Evolutionary conservation across 2,797 vertebrate species (phyloP), one percentile per base, ranked within the genome.

Genomic region (Acanthis flammea): DNA sequence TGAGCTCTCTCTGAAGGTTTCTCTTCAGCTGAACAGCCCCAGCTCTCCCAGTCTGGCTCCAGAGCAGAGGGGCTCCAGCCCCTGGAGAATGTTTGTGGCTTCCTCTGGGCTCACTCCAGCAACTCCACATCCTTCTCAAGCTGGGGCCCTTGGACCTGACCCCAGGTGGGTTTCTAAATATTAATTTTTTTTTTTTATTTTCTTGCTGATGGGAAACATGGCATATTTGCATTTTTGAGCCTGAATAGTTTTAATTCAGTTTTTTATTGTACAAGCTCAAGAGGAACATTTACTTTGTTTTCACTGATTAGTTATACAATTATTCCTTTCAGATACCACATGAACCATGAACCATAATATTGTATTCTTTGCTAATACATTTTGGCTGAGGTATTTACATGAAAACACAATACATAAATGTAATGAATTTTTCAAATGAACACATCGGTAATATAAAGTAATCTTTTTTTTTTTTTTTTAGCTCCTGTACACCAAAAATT

Each of bases 271-370:
- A 96, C 92, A 97, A 97, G 94, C 97, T 97, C 95, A 95, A 97
- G 95, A 98, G 97, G 97, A 98, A 97, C 97, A 97, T 98, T 98
- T 97, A 96, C 97, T 98, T 98, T 98, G 97, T 98, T 98, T 98
- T 98, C 97, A 96, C 96, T 97, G 97, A 98, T 98, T 97, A 97
- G 97, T 98, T 98, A 98, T 97, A 97, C 97, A 98, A 97, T 98
- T 98, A 98, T 97, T 98, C 97, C 97, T 97, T 98, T 98, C 97
- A 97, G 97, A 98, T 97, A 97, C 95, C 95, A 96, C 97, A 95
- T 94, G 98, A 98, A 97, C 97, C 97, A 98, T 98, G 98, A 98
- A 98, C 97, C 96, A 97, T 98, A 98, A 97, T 98, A 98, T 97
- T 98, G 93, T 98, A 95, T 97, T 98, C 91, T 95, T 97, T 97